A percentile compares a stretch with the other conserved stretches of the same genome.
phyloP scores from a whole-genome alignment of 2,113 vertebrate species.

The Hypocryptadius cinnamomeus region DNA sequence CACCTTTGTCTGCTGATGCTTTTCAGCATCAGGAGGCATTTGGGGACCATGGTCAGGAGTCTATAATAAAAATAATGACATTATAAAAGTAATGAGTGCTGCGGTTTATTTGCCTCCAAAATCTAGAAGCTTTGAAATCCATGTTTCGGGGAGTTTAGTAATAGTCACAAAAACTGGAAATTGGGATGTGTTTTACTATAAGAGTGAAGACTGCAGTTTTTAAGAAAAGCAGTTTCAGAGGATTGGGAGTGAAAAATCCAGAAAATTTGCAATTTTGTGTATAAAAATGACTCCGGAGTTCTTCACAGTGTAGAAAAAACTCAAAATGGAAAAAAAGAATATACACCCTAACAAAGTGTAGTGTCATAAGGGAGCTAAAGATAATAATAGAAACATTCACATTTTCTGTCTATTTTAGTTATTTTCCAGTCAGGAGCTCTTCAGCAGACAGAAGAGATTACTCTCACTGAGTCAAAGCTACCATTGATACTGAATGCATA shows the following conservation, averaged over 20 bases:
- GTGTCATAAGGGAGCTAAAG: neutral
- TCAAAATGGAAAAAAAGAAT: neutral
- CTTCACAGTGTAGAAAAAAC: neutral
- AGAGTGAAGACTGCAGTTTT: neutral
- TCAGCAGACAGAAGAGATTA: neutral
- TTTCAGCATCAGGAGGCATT: neutral
- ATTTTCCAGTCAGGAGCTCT: neutral
- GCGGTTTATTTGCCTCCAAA: neutral
- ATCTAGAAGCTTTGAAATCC: neutral
- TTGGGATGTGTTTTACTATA: neutral
- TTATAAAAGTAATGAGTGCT: neutral
- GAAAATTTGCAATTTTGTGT: neutral
- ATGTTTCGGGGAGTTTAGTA: neutral
- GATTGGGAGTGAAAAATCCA: neutral
- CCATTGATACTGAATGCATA: neutral
- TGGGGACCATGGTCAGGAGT: rapidly evolving
- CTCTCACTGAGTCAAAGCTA: neutral
- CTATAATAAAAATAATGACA: neutral
- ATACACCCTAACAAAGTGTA: neutral
- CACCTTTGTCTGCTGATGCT: neutral
- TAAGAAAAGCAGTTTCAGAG: neutral
- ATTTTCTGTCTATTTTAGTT: neutral
- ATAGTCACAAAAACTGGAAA: neutral
- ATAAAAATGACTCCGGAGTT: neutral
- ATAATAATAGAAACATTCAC: neutral